Percentiles rank a stretch among this genome's conserved stretches.
phyloP scores from a whole-genome alignment of 2,888 invertebrate genomes.

The Synanthedon vespiformis region DNA sequence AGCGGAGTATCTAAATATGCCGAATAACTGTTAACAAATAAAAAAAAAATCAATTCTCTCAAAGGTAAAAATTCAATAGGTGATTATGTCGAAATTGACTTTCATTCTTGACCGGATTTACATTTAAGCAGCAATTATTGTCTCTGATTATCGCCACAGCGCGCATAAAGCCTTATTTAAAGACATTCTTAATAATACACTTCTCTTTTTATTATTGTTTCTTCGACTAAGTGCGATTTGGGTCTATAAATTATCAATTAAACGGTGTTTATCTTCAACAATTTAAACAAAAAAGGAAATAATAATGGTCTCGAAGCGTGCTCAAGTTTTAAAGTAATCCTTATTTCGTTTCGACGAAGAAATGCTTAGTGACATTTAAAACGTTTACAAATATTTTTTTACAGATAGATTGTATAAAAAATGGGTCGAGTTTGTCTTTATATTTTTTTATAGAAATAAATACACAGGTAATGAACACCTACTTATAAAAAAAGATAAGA shows the following conservation, averaged over 20 bases:
- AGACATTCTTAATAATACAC: background rate
- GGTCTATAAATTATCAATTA: background rate
- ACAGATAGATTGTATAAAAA: too few relatives aligned
- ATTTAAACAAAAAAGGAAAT: background rate
- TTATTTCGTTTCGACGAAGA: background rate
- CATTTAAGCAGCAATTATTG: background rate
- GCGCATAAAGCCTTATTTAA: background rate
- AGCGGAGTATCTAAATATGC: too few relatives aligned
- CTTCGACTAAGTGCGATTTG: background rate
- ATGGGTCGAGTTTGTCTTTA: too few relatives aligned
- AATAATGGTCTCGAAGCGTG: background rate
- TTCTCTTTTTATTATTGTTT: background rate
- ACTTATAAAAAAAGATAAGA: too few relatives aligned
- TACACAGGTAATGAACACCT: too few relatives aligned
- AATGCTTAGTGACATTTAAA: background rate
- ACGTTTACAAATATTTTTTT: background rate
- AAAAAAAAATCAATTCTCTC: background rate
- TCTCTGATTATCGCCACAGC: background rate
- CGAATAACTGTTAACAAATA: background rate
- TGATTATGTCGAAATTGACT: conserved; percentile 5
- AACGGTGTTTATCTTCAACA: background rate
- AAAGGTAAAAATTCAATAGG: background rate
- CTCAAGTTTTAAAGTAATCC: background rate
- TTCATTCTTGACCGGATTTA: background rate
- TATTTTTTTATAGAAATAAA: too few relatives aligned